Conservation (phyloP, 1,140 invertebrate genomes). For the Eurytemora carolleeae region DNA sequence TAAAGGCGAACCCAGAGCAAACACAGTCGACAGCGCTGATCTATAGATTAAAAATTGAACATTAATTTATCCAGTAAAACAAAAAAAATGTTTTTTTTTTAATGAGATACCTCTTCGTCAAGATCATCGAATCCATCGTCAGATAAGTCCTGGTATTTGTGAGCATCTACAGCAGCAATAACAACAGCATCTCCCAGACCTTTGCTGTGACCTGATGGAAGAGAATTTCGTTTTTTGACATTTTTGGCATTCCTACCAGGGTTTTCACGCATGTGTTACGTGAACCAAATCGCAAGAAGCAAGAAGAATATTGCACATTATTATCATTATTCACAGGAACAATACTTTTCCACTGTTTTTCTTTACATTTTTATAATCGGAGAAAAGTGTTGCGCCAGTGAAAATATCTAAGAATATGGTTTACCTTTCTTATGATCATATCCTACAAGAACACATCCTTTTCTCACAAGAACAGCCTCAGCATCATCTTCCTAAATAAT, state of each 20-base stretch:
- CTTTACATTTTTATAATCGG: too few species aligned
- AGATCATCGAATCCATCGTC: background rate
- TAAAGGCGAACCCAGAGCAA: background rate
- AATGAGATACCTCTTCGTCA: background rate
- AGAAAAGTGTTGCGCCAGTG: too few species aligned
- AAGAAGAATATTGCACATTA: too few species aligned
- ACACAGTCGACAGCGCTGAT: background rate
- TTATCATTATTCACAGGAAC: too few species aligned
- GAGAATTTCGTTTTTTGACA: too few species aligned
- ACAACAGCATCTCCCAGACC: background rate
- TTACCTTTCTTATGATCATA: slow-evolving; percentile 6
- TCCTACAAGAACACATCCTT: slow-evolving; percentile 3
- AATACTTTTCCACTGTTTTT: too few species aligned
- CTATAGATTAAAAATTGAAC: background rate
- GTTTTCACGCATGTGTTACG: too few species aligned
- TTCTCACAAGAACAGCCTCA: slow-evolving; percentile 5
- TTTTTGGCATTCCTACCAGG: too few species aligned
- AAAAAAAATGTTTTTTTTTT: too few species aligned
- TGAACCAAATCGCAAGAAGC: too few species aligned
- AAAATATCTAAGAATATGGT: too few species aligned
- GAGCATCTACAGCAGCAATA: background rate
- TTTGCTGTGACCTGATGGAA: too few species aligned
- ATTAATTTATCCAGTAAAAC: background rate
- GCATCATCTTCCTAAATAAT: slow-evolving; percentile 10
- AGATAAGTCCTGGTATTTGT: background rate